Base-by-base conservation (phyloP, 2,888 invertebrate genomes). In the Ecdyonurus torrentis region DNA sequence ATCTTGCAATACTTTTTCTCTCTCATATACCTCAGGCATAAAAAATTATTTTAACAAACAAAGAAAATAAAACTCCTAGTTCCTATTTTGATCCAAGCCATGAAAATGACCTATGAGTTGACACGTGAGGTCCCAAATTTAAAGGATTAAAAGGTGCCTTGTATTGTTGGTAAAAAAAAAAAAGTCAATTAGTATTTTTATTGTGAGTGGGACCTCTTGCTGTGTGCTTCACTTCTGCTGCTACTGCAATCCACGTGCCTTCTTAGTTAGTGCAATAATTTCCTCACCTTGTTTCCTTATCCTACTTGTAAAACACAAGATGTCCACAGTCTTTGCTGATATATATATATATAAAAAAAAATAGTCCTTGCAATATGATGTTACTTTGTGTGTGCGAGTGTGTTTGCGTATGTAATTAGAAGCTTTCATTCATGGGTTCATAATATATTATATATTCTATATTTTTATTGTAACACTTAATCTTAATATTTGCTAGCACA, bases 281-380 rank as follows among this genome's bases (percentile, higher is more conserved):
- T 10, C 37, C 15, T 37, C 37, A 5, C 37, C 37, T 37, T 37
- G 15, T 37, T 10, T 37, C 37, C 37, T 37, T 37, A 37, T 37
- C n/a, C 37, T 37, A 15, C 37, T 37, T 15, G 5, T 37, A 10
- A 37, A 37, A 37, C 37, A 37, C 37, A 37, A 37, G 37, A 37
- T 37, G 37, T 37, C 37, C 37, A 37, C 37, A 37, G 7, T 37
- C 37, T 37, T 5, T 15, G 37, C 37, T 37, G 37, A 37, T 37
- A 37, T 37, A 37, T n/a, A n/a, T n/a, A n/a, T n/a, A n/a, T n/a
- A n/a, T n/a, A n/a, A n/a, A n/a, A n/a, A n/a, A 10, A 50, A 55
- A 20, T 22, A 55, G 55, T 55, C 55, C 55, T 55, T 55, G 55
- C 55, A 55, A 55, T 55, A 55, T 55, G 55, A 55, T 55, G 55